A percentile compares a stretch with the other conserved stretches of the same genome.
Evolutionary conservation across 1,140 invertebrate genomes (phyloP).

Genomic region (Drusus annulatus): DNA sequence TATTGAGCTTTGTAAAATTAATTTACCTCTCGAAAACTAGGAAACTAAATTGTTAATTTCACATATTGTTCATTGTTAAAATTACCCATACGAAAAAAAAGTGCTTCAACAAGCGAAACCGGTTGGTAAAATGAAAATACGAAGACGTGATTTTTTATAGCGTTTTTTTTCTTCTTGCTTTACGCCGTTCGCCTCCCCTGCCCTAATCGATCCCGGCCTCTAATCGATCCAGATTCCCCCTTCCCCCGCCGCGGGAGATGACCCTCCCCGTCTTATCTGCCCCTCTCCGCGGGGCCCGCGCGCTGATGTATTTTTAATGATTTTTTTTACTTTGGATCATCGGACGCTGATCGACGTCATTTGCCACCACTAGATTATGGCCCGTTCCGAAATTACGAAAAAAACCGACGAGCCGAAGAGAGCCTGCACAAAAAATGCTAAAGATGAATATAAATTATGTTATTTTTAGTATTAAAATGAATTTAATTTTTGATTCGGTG

Average conservation of each 20-base stretch:
- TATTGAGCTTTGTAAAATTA: no score
- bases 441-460: background rate
- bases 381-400: slow-evolving; percentile 13
- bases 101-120: no score
- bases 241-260: slow-evolving; percentile 31
- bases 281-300: background rate
- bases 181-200: slow-evolving; percentile 11
- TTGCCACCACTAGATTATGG: slow-evolving; percentile 16
- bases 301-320: slow-evolving; percentile 41
- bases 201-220: slow-evolving; percentile 38
- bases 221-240: slow-evolving; percentile 43
- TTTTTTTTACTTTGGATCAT: slow-evolving; percentile 44
- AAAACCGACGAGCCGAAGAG: background rate
- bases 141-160: no score
- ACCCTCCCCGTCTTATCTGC: slow-evolving; percentile 7
- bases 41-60: no score
- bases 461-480: background rate
- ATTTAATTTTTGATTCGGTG: background rate
- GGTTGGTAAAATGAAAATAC: no score
- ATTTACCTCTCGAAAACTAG: no score
- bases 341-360: slow-evolving; percentile 41
- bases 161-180: background rate
- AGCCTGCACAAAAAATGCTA: background rate
- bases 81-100: no score
- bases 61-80: no score